These are phyloP conservation scores for Gonatopus flavifemur DNA, from an alignment of 1,140 invertebrate species.

Conservation along the genomic window DNA sequence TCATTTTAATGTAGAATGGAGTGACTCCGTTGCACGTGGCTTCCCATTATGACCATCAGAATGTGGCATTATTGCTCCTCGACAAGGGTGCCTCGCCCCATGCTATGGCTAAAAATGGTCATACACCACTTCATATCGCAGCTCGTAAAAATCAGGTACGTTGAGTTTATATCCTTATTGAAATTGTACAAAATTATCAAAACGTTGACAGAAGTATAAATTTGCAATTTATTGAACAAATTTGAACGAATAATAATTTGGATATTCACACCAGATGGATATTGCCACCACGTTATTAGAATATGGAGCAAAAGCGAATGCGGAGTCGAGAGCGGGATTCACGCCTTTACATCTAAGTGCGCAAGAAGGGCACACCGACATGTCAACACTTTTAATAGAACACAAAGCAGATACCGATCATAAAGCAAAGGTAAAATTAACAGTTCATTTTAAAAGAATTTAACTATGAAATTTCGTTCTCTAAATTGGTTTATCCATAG, in stretches of 20 bases:
- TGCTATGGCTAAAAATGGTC: conserved; percentile 96
- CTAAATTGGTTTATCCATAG: conserved; percentile 51
- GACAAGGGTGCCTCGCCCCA: conserved; percentile 95
- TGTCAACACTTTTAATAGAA: conserved; percentile 87
- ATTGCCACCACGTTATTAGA: conserved; percentile 92
- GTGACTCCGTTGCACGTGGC: conserved; percentile 98
- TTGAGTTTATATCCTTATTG: neutral
- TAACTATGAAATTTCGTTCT: neutral
- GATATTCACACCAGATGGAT: conserved; percentile 65
- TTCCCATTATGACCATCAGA: conserved; percentile 95
- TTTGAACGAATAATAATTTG: neutral
- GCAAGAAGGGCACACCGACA: conserved; percentile 92
- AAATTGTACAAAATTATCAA: neutral
- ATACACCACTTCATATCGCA: conserved; percentile 96
- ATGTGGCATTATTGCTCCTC: conserved; percentile 86
- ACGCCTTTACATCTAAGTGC: conserved; percentile 93
- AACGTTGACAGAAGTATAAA: neutral
- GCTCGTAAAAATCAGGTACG: conserved; percentile 94
- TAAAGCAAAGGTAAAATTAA: conserved; percentile 72
- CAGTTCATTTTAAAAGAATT: neutral
- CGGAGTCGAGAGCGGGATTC: conserved; percentile 87
- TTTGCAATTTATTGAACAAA: neutral
- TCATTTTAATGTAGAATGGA: conserved; percentile 70
- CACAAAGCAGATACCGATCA: conserved; percentile 84
- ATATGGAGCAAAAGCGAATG: conserved; percentile 85